Evolutionary conservation across 2,113 vertebrate species (phyloP), one percentile per base, ranked within the genome.

Genomic region (Chaenogobius annularis): DNA sequence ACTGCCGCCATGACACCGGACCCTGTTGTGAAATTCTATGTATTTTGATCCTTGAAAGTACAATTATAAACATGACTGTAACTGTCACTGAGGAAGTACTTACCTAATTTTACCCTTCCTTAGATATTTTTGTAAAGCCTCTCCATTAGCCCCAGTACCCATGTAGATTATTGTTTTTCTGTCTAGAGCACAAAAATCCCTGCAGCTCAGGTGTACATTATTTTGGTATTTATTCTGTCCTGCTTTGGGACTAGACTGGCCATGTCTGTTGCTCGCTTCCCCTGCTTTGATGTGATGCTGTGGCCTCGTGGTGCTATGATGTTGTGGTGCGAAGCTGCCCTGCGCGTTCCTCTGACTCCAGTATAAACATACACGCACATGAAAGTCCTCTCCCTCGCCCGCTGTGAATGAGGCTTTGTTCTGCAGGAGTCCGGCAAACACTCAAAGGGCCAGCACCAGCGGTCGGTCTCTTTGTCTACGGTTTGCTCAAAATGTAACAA

Each of bases 351-450:
- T 81, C 64, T 68, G 78, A 83, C 81, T 85, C 83, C 83, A 85
- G 84, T 89, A 73, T 76, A 89, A 88, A 89, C 90, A 89, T 73
- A 81, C 78, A 35, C 82, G 66, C 73, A 88, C 83, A 91, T 90
- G 88, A 90, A 90, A 90, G 90, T 52, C 68, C 80, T 83, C 74
- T 89, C 85, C 81, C 80, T 78, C 73, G 59, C 82, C 78, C 74
- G 55, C 74, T 80, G 78, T 86, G 84, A 91, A 88, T 68, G 85
- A 72, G 71, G 84, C 89, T 90, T 90, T 90, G 90, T 90, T 87
- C 80, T 78, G 75, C 81, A 52, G 83, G 73, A 74, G 72, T 77
- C 74, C 66, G 66, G 70, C 63, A n/a, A 74, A 81, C 77, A 74
- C 81, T 90, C 87, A 86, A 86, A 89, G 83, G 64, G 48, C 68